These are phyloP conservation scores for Adelognathus sp. DNA, from an alignment of 2,888 invertebrate genomes.

Conservation along the genomic window DNA sequence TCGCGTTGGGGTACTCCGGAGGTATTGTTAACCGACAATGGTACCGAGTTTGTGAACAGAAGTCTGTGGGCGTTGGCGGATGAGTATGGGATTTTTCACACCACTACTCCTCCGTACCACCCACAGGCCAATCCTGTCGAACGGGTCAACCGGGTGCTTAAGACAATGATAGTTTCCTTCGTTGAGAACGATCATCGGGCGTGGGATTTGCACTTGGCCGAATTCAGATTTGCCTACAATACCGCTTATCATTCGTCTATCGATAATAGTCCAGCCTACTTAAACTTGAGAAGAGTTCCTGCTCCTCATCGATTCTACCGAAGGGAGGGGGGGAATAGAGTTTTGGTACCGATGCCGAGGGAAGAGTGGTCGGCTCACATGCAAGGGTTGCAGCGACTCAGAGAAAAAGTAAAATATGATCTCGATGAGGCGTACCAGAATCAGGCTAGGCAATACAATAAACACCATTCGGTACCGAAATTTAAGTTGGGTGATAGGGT, in stretches of 20 bases:
- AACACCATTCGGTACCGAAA: neutral
- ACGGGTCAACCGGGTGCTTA: neutral
- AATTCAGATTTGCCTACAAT: constrained; percentile 31
- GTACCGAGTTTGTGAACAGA: constrained; percentile 52
- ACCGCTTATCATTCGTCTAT: constrained; percentile 1
- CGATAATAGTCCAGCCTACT: neutral
- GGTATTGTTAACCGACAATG: constrained; percentile 59
- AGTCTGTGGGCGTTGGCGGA: neutral
- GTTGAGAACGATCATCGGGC: constrained; percentile 51
- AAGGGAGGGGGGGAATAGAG: neutral
- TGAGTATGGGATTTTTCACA: constrained; percentile 3
- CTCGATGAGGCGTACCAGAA: constrained; percentile 6
- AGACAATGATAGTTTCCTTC: neutral
- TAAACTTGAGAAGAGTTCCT: constrained; percentile 7
- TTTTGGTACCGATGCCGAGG: neutral
- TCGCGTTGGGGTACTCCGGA: constrained; percentile 9
- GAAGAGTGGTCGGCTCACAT: neutral
- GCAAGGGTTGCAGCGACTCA: neutral
- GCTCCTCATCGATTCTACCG: constrained; percentile 1
- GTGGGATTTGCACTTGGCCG: constrained; percentile 52
- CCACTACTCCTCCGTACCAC: constrained; percentile 29
- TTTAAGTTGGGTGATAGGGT: constrained; percentile 2
- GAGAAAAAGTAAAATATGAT: neutral
- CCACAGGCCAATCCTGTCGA: neutral
- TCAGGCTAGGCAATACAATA: neutral